These are phyloP conservation scores for Prorops nasuta DNA, from an alignment of 1,140 invertebrate genomes.

Conservation along the genomic window DNA sequence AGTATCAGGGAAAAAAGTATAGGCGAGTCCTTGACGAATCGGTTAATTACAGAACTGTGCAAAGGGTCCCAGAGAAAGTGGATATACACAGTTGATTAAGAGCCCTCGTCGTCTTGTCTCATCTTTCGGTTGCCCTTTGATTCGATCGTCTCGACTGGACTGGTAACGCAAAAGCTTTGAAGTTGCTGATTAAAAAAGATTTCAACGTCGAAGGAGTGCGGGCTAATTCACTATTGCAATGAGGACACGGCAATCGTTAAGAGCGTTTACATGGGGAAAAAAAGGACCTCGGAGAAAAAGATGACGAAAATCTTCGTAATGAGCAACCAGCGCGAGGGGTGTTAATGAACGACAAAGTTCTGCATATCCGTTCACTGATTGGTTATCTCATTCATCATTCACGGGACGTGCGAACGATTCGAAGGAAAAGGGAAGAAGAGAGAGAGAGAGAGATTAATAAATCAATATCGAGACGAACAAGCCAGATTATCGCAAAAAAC, in stretches of 20 bases:
- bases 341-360: not conserved
- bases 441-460: too few relatives aligned
- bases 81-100: slow-evolving; percentile 38
- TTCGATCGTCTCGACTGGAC: slow-evolving; percentile 36
- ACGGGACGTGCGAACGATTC: not conserved
- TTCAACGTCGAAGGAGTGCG: slow-evolving; percentile 9
- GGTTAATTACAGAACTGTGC: slow-evolving; percentile 30
- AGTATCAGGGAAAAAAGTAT: not conserved
- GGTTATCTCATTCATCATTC: not conserved
- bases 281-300: not conserved
- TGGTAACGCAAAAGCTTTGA: slow-evolving; percentile 38
- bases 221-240: not conserved
- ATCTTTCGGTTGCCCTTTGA: slow-evolving; percentile 33
- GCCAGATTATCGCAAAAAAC: too few relatives aligned
- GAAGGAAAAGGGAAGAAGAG: not conserved
- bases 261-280: slow-evolving; percentile 2
- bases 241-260: slow-evolving; percentile 4
- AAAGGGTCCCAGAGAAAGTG: slow-evolving; percentile 22
- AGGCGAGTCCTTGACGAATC: slow-evolving; percentile 19
- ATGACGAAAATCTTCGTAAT: not conserved
- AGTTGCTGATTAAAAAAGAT: slow-evolving; percentile 53
- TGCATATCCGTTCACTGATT: slow-evolving; percentile 3
- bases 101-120: slow-evolving; percentile 23
- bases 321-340: not conserved
- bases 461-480: too few relatives aligned